phyloP scores from a whole-genome alignment of 2,888 invertebrate genomes.

The Noctuana brunneofusca region DNA sequence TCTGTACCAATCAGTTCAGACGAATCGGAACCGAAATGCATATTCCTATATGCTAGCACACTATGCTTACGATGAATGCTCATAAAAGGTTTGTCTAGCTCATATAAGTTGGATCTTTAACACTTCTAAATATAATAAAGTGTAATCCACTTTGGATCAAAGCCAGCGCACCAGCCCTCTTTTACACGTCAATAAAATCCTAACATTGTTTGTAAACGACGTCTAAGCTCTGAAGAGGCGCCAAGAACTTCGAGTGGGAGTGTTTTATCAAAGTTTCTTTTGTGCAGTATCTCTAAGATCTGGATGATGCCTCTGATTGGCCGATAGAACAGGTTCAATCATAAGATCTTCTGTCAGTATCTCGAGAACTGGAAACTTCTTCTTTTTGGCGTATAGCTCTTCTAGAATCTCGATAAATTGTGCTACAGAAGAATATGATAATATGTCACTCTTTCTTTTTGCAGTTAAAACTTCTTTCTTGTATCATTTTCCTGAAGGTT shows the following conservation, averaged over 20 bases:
- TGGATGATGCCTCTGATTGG: conserved; percentile 20
- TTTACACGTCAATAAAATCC: conserved; percentile 34
- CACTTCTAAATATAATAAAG: conserved; percentile 18
- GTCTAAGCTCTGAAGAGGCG: conserved; percentile 27
- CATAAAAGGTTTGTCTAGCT: conserved; percentile 4
- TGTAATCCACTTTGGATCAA: conserved; percentile 25
- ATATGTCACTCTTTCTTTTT: not conserved
- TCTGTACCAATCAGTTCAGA: not conserved
- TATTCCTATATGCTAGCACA: not conserved
- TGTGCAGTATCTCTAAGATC: conserved; percentile 25
- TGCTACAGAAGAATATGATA: not conserved
- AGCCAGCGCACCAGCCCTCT: conserved; percentile 24
- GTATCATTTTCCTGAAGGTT: too few relatives aligned
- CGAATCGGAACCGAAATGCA: not conserved
- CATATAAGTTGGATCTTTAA: not conserved
- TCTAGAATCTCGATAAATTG: not conserved
- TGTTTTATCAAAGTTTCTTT: conserved; percentile 30
- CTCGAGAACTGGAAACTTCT: conserved; percentile 7
- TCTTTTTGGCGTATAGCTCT: not conserved
- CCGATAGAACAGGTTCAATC: conserved; percentile 28
- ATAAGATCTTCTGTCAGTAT: conserved; percentile 21
- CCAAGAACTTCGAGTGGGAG: conserved; percentile 27
- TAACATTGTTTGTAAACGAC: conserved; percentile 33
- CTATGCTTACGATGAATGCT: not conserved
- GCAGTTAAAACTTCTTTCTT: too few relatives aligned